phyloP scores from a whole-genome alignment of 2,888 invertebrate species.

The Epinotia nisella region DNA sequence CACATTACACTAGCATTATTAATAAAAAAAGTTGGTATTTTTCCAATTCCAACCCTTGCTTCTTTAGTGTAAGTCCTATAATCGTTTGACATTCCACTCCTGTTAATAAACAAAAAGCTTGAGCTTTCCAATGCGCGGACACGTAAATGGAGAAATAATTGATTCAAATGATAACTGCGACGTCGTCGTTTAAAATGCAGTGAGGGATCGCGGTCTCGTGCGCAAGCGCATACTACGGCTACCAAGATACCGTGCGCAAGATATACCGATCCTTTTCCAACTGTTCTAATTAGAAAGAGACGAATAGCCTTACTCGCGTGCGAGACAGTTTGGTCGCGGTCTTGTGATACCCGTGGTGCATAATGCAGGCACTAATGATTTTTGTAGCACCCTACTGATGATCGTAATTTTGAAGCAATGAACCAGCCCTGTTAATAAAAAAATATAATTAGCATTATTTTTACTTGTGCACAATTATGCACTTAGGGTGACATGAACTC shows the following conservation, averaged over 20 bases:
- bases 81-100: neutral
- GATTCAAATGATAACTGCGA: constrained; percentile 71
- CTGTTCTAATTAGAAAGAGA: neutral
- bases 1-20: neutral
- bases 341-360: constrained; percentile 52
- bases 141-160: constrained; percentile 69
- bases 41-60: neutral
- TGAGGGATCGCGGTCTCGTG: constrained; percentile 38
- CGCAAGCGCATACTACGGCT: neutral
- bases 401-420: constrained; percentile 5
- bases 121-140: constrained; percentile 49
- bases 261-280: neutral
- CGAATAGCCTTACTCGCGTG: constrained; percentile 46
- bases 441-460: neutral
- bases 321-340: constrained; percentile 37
- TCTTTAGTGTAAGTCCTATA: neutral
- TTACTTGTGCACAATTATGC: neutral
- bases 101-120: constrained; percentile 9
- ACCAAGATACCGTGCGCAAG: neutral
- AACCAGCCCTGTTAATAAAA: neutral
- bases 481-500: neutral
- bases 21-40: neutral
- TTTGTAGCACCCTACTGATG: constrained; percentile 16
- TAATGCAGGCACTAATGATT: constrained; percentile 61
- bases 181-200: constrained; percentile 62